These are phyloP conservation scores for Nasalis larvatus DNA, from an alignment of 2,113 vertebrate genomes.

Conservation along the genomic window DNA sequence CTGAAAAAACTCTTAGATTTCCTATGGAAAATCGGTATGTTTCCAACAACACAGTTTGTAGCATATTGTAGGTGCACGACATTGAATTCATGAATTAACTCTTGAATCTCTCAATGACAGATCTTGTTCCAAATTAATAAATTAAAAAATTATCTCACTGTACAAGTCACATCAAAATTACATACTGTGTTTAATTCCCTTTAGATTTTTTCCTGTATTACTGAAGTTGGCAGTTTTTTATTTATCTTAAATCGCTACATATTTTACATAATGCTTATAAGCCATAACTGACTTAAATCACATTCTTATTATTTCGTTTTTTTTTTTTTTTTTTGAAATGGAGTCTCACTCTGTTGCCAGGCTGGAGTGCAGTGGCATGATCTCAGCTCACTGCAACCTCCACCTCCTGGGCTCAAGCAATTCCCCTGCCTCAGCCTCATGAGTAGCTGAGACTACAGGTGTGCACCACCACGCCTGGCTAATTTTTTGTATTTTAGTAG, in stretches of 20 bases:
- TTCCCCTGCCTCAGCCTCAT: too few species aligned
- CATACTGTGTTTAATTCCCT: constrained; percentile 1
- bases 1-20: neutral
- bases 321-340: too few species aligned
- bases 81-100: neutral
- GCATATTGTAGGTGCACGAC: neutral
- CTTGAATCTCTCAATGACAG: neutral
- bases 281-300: neutral
- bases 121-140: neutral
- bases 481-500: too few species aligned
- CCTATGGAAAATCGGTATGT: neutral
- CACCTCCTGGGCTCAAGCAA: too few species aligned
- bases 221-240: neutral
- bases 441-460: too few species aligned
- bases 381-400: too few species aligned
- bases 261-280: constrained; percentile 24
- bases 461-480: too few species aligned
- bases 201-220: neutral
- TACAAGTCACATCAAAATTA: neutral
- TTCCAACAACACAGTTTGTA: neutral
- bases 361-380: too few species aligned
- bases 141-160: neutral
- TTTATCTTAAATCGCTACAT: neutral
- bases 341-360: too few species aligned
- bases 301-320: neutral